Conservation (phyloP, 2,888 invertebrate species). For the Platycheirus albimanus region DNA sequence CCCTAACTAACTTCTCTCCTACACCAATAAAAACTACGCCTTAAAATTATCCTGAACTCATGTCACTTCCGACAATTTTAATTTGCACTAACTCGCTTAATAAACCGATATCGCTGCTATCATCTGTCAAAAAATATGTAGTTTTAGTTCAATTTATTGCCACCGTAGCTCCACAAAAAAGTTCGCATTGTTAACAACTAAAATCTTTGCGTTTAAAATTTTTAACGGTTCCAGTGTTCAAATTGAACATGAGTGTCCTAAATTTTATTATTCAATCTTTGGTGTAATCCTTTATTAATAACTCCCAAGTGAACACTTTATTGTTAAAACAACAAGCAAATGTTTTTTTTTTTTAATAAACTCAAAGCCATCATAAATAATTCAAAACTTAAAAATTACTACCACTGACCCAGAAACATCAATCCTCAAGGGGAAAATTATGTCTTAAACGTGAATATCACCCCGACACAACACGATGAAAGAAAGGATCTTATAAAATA, state of each 20-base stretch:
- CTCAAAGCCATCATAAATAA: slow-evolving; percentile 40
- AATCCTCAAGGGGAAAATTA: slow-evolving; percentile 59
- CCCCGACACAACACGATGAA: neutral
- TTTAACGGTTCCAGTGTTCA: too few relatives aligned
- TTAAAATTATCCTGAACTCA: too few relatives aligned
- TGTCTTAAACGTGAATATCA: slow-evolving; percentile 25
- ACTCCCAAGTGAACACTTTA: neutral
- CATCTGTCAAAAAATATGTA: too few relatives aligned
- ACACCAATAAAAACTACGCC: too few relatives aligned
- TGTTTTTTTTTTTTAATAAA: neutral
- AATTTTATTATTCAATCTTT: neutral
- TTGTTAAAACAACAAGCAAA: neutral
- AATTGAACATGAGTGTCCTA: neutral
- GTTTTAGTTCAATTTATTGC: too few relatives aligned
- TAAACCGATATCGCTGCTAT: too few relatives aligned
- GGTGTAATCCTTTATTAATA: neutral
- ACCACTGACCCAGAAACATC: slow-evolving; percentile 40
- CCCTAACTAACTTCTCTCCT: too few relatives aligned
- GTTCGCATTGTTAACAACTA: too few relatives aligned
- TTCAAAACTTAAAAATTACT: slow-evolving; percentile 13
- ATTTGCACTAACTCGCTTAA: too few relatives aligned
- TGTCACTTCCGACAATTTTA: too few relatives aligned
- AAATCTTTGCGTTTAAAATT: too few relatives aligned
- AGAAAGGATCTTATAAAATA: slow-evolving; percentile 24
- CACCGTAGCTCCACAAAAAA: too few relatives aligned